Evolutionary conservation across 1,140 invertebrate species (phyloP).

Genomic region (Tyrophagus putrescentiae): DNA sequence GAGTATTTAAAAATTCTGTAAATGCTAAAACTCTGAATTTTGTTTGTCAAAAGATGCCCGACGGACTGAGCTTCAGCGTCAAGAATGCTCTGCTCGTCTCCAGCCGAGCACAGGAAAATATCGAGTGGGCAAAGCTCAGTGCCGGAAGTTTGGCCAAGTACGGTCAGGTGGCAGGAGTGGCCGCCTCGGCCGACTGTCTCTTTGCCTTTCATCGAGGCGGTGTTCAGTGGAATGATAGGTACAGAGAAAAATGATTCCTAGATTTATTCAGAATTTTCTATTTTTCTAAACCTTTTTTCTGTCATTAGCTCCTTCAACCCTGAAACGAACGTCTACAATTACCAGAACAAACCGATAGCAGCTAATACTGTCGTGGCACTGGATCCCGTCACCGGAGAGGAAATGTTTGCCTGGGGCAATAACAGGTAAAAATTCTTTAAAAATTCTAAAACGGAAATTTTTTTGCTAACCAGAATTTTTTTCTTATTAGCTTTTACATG

Average conservation of each 20-base stretch:
- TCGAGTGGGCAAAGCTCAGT: background rate
- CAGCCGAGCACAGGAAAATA: conserved; percentile 6
- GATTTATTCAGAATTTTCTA: background rate
- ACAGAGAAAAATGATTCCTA: conserved; percentile 23
- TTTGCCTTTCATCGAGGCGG: conserved; percentile 67
- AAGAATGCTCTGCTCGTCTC: no score
- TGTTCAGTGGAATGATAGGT: conserved; percentile 48
- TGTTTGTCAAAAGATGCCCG: no score
- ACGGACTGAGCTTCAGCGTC: no score
- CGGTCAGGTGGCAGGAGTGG: conserved; percentile 64
- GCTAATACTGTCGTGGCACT: conserved; percentile 57
- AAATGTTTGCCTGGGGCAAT: conserved; percentile 59
- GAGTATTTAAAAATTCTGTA: no score
- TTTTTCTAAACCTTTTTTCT: conserved; percentile 4
- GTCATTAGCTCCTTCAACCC: conserved; percentile 45
- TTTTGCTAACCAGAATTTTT: conserved; percentile 1
- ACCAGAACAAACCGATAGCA: conserved; percentile 48
- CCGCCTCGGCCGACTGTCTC: conserved; percentile 50
- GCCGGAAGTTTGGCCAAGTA: conserved; percentile 35
- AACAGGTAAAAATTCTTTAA: conserved; percentile 44
- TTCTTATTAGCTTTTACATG: conserved; percentile 61
- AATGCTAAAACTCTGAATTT: no score
- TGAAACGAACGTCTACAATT: conserved; percentile 42
- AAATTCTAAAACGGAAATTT: background rate
- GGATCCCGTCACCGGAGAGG: conserved; percentile 48